A percentile compares a stretch with the other conserved stretches of the same genome.
phyloP scores from a whole-genome alignment of 1,140 invertebrate species.

The Drosophila sproati region DNA sequence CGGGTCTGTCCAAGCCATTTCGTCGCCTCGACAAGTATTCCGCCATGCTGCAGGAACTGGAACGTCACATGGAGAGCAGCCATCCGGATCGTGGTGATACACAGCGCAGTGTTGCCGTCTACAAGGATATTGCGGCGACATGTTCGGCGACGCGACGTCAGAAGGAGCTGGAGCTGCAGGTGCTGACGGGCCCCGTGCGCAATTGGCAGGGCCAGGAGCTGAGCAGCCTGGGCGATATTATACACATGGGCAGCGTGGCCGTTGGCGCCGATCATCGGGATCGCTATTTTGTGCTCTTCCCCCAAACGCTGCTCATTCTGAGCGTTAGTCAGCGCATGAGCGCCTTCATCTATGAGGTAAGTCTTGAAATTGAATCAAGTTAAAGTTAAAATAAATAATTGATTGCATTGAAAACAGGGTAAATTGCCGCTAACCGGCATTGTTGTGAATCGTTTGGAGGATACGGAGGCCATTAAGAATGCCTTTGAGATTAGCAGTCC shows the following conservation, averaged over 20 bases:
- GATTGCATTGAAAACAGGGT: conserved; percentile 87
- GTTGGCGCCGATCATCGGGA: conserved; percentile 93
- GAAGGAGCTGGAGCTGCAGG: conserved; percentile 97
- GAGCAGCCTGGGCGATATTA: conserved; percentile 86
- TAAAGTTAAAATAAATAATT: not conserved
- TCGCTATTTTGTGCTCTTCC: conserved; percentile 96
- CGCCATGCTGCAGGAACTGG: conserved; percentile 96
- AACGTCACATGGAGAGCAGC: conserved; percentile 96
- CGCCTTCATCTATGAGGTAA: conserved; percentile 97
- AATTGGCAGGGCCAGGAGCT: conserved; percentile 97
- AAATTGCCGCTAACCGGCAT: conserved; percentile 95
- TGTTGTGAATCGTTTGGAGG: conserved; percentile 90
- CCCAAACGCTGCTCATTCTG: conserved; percentile 94
- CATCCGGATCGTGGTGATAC: conserved; percentile 98
- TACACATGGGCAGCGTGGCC: conserved; percentile 95
- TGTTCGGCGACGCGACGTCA: conserved; percentile 95
- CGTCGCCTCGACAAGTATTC: conserved; percentile 97
- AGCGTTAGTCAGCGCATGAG: conserved; percentile 95
- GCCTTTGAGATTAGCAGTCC: conserved; percentile 97
- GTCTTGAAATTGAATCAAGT: conserved; percentile 14
- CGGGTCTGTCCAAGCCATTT: conserved; percentile 97
- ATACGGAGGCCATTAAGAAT: conserved; percentile 92
- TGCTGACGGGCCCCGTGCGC: conserved; percentile 95
- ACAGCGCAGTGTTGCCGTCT: conserved; percentile 96
- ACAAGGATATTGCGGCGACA: conserved; percentile 95